phyloP scores from a whole-genome alignment of 2,888 invertebrate genomes.

The Gryllus longicercus region DNA sequence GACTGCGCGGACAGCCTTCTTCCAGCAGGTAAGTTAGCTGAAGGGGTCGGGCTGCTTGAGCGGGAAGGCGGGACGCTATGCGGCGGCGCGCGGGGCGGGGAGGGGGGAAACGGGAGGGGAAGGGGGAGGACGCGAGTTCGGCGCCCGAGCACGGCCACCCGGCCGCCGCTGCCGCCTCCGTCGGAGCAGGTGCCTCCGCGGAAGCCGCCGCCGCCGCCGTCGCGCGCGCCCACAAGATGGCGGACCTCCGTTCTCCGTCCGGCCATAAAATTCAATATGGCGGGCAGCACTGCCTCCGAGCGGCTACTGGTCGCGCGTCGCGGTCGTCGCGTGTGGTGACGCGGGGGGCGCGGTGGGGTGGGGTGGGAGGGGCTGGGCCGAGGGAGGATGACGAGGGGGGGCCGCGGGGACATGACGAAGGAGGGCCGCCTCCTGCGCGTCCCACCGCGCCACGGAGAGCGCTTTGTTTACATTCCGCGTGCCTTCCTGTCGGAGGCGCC shows the following conservation, averaged over 20 bases:
- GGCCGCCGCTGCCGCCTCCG: neutral
- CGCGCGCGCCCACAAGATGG: constrained; percentile 17
- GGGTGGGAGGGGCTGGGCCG: too few species aligned
- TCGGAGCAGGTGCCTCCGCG: neutral
- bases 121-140: neutral
- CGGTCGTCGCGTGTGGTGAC: neutral
- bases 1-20: neutral
- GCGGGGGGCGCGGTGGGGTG: too few species aligned
- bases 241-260: neutral
- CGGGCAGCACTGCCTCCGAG: neutral
- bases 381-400: too few species aligned
- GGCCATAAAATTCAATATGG: constrained; percentile 17
- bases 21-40: neutral
- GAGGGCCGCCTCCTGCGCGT: too few species aligned
- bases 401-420: too few species aligned
- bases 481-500: too few species aligned
- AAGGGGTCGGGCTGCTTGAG: neutral
- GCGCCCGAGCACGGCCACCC: neutral
- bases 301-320: neutral
- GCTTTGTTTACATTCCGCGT: too few species aligned
- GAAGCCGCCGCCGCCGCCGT: neutral
- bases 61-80: neutral
- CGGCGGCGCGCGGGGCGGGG: neutral
- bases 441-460: too few species aligned
- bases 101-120: neutral